A percentile compares a stretch with the other conserved stretches of the same genome.
Evolutionary conservation across 1,140 invertebrate species (phyloP).

Genomic region (Hesperophylax magnus): DNA sequence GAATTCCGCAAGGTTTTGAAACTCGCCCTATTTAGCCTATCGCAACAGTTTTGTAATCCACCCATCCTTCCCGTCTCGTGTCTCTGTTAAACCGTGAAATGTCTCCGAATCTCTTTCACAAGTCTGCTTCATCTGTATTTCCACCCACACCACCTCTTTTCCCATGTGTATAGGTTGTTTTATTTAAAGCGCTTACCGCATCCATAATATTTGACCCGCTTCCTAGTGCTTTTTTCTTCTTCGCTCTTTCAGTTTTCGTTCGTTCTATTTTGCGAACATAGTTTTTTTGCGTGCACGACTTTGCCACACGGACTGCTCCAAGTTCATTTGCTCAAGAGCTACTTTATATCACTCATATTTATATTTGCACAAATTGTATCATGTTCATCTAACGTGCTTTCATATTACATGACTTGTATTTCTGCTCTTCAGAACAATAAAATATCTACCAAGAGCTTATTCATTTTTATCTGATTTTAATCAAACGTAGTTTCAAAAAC

Average conservation of each 20-base stretch:
- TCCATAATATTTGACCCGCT: slow-evolving; percentile 19
- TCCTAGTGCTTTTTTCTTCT: slow-evolving; percentile 12
- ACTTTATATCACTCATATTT: not conserved
- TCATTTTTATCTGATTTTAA: no score
- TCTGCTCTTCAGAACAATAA: no score
- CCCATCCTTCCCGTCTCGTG: not conserved
- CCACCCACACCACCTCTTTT: no score
- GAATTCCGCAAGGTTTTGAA: slow-evolving; percentile 6
- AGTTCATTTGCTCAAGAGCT: not conserved
- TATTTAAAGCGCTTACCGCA: slow-evolving; percentile 32
- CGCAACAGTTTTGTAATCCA: slow-evolving; percentile 8
- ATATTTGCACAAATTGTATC: not conserved
- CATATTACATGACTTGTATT: no score
- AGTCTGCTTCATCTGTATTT: not conserved
- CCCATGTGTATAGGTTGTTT: not conserved
- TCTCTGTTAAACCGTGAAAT: slow-evolving; percentile 10
- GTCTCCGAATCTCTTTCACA: slow-evolving; percentile 19
- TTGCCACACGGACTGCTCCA: not conserved
- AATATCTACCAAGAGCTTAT: no score
- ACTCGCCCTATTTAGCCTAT: not conserved
- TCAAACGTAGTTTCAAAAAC: no score
- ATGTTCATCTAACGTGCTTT: no score
- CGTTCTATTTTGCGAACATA: slow-evolving; percentile 17
- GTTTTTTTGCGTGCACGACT: slow-evolving; percentile 9
- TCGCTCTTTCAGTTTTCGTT: not conserved